These are phyloP conservation scores for Myotis davidii DNA, from an alignment of 2,113 vertebrate genomes.

Conservation along the genomic window DNA sequence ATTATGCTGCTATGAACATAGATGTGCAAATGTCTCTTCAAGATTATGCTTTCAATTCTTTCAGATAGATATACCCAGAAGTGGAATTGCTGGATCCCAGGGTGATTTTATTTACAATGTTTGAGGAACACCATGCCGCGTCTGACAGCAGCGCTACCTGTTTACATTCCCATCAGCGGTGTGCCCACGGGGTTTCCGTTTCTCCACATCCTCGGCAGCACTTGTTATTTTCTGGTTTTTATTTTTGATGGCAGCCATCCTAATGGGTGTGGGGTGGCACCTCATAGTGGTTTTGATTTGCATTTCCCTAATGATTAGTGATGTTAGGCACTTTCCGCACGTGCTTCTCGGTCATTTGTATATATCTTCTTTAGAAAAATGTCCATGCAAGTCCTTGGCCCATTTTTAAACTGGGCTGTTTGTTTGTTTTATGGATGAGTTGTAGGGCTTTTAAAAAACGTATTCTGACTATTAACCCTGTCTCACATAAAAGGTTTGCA, in stretches of 20 bases:
- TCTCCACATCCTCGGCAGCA: neutral
- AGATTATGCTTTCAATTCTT: neutral
- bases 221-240: neutral
- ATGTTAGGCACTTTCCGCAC: neutral
- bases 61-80: neutral
- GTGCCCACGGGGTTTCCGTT: neutral
- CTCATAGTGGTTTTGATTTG: neutral
- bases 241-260: neutral
- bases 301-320: conserved; percentile 16
- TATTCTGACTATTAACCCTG: neutral
- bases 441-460: neutral
- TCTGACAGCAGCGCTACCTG: neutral
- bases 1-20: neutral
- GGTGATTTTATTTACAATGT: neutral
- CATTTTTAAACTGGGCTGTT: neutral
- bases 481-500: neutral
- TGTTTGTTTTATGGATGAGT: conserved; percentile 14
- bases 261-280: neutral
- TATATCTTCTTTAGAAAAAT: conserved; percentile 32
- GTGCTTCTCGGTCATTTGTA: neutral
- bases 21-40: neutral
- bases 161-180: neutral
- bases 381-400: neutral
- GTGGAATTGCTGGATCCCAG: neutral
- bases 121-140: neutral